Base-by-base conservation (phyloP, 1,140 invertebrate species). In the Drosophila guanche region DNA sequence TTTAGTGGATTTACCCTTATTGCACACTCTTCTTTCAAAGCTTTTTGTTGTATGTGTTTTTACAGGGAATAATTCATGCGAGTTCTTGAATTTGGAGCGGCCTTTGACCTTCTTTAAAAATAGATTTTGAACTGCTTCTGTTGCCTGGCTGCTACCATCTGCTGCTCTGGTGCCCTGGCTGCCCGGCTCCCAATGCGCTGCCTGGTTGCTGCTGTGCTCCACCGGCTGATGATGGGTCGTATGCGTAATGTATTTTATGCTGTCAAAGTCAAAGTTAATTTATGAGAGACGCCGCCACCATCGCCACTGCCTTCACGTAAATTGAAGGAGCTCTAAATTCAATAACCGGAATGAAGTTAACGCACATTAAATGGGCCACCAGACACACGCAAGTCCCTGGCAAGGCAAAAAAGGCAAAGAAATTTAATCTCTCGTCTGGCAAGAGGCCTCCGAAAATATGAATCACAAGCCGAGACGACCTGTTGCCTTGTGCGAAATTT, bases 241-340 rank as follows among this genome's bases (percentile, higher is more conserved):
- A 85, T 84, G 76, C 80, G 60, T 84, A 83, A 84, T 85, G 61
- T 75, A 57, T 76, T 84, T 79, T 71, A 84, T 78, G 79, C 79
- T 78, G 74, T 69, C 58, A 83, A 83, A 78, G 79, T 85, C 76
- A 76, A 85, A 84, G 57, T 79, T 83, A 83, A 83, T 83, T 83
- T 83, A 59, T 62, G 57, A 45, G 68, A 56, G 16, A 45, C 16
- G 25, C 6, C 7, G 8, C 10, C 5, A 43, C 2, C 25, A 6
- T 6, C 4, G 8, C 8, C 29, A 10, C 3, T 42, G 33, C 53
- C 66, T 55, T 37, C 29, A 41, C 67, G 66, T 37, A 69, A 68
- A 68, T 56, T 33, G 65, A 7, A 6, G 37, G 23, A n/a, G 47
- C 40, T 62, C 55, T 51, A 79, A 83, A 83, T 85, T 76, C 79